A percentile compares a stretch with the other conserved stretches of the same genome.
Conservation (phyloP, 2,797 vertebrate genomes). For the Danio choprae region DNA sequence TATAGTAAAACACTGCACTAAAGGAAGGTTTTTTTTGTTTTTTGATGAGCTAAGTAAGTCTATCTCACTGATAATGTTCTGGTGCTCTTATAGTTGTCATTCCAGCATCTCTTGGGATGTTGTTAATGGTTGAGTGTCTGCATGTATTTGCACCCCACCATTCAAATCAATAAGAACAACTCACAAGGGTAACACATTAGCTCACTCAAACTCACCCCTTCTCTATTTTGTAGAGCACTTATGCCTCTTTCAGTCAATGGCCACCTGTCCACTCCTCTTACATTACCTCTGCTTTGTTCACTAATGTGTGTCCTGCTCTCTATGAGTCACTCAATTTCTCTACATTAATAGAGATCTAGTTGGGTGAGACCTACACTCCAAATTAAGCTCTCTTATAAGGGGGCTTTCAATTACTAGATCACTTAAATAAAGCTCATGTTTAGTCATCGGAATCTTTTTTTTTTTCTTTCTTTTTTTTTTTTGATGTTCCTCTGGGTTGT, state of each 20-base stretch:
- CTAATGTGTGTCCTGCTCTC: slow-evolving; percentile 24
- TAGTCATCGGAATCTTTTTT: background rate
- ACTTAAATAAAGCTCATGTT: background rate
- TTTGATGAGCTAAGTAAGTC: slow-evolving; percentile 6
- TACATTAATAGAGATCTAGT: background rate
- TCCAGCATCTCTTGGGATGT: slow-evolving; percentile 19
- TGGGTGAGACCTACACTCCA: background rate
- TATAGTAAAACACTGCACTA: no score
- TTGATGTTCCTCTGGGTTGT: background rate
- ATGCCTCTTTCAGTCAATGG: slow-evolving; percentile 39
- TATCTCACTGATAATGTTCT: slow-evolving; percentile 18
- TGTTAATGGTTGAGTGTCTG: slow-evolving; percentile 29
- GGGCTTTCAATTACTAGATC: background rate
- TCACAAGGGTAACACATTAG: slow-evolving; percentile 61
- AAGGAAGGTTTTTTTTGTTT: background rate
- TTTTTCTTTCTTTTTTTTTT: background rate
- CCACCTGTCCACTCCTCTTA: slow-evolving; percentile 49
- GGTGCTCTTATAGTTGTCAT: slow-evolving; percentile 40
- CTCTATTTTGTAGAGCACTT: slow-evolving; percentile 48
- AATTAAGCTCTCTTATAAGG: background rate
- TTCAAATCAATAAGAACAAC: slow-evolving; percentile 66
- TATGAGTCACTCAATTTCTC: slow-evolving; percentile 13
- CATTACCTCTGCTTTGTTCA: slow-evolving; percentile 46
- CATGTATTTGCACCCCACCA: slow-evolving; percentile 32
- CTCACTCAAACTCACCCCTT: slow-evolving; percentile 19